These are phyloP conservation scores for Coptotermes formosanus DNA, from an alignment of 1,140 invertebrate genomes.

Conservation along the genomic window DNA sequence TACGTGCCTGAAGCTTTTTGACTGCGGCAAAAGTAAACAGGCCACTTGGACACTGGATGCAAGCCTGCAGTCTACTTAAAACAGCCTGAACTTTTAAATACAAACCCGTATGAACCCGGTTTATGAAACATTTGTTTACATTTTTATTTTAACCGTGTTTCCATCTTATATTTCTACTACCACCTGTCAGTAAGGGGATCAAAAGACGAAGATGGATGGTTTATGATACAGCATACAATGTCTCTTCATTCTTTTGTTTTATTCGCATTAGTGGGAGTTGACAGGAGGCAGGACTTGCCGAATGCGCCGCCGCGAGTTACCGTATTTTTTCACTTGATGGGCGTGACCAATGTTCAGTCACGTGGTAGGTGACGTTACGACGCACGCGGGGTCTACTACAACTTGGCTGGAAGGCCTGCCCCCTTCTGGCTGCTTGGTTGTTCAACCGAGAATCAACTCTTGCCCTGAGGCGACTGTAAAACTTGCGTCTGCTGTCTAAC, in stretches of 20 bases:
- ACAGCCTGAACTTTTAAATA: no score
- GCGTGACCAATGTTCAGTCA: not conserved
- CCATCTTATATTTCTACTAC: no score
- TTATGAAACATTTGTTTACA: not conserved
- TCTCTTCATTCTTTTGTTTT: not conserved
- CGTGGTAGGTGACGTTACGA: constrained; percentile 13
- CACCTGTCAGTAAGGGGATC: not conserved
- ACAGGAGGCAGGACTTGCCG: not conserved
- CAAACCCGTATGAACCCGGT: not conserved
- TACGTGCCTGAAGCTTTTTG: no score
- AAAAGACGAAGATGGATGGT: not conserved
- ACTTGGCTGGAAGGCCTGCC: not conserved
- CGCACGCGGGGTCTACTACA: not conserved
- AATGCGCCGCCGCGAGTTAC: not conserved
- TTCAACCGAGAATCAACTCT: not conserved
- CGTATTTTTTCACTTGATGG: not conserved
- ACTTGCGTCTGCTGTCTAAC: not conserved
- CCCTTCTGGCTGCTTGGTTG: not conserved
- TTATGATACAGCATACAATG: not conserved
- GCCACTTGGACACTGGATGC: no score
- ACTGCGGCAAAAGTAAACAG: no score
- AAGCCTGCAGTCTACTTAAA: no score
- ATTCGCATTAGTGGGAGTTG: constrained; percentile 4
- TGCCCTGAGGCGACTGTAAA: not conserved
- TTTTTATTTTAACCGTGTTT: no score